Conservation (phyloP, 2,113 vertebrate genomes). For the Macrotis lagotis region DNA sequence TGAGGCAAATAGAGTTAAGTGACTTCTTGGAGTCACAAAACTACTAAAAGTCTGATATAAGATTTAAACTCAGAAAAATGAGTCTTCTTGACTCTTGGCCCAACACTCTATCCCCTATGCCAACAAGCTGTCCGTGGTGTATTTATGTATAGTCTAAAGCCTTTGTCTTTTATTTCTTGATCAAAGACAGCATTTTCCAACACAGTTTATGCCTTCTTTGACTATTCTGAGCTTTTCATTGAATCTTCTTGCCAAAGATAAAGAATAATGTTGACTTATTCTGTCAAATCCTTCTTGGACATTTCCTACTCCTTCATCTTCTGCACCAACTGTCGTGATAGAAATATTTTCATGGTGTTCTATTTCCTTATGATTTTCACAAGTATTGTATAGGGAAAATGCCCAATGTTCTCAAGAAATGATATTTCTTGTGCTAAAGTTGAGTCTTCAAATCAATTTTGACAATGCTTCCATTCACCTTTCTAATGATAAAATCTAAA, state of each 20-base stretch:
- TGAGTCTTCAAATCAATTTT: not conserved
- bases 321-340: not conserved
- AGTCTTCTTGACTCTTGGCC: no score
- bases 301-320: not conserved
- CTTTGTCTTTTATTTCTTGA: not conserved
- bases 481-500: not conserved
- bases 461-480: not conserved
- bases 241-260: not conserved
- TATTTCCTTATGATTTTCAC: not conserved
- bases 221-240: not conserved
- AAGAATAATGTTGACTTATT: not conserved
- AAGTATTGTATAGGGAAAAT: not conserved
- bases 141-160: no score
- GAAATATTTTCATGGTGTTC: not conserved
- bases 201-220: not conserved
- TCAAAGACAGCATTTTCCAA: not conserved
- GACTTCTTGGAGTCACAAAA: not conserved
- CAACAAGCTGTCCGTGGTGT: not conserved
- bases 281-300: not conserved
- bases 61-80: not conserved
- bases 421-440: not conserved
- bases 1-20: not conserved
- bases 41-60: not conserved
- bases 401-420: not conserved
- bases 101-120: not conserved